Evolutionary conservation across 2,888 invertebrate genomes (phyloP).

Genomic region (Limulus polyphemus): DNA sequence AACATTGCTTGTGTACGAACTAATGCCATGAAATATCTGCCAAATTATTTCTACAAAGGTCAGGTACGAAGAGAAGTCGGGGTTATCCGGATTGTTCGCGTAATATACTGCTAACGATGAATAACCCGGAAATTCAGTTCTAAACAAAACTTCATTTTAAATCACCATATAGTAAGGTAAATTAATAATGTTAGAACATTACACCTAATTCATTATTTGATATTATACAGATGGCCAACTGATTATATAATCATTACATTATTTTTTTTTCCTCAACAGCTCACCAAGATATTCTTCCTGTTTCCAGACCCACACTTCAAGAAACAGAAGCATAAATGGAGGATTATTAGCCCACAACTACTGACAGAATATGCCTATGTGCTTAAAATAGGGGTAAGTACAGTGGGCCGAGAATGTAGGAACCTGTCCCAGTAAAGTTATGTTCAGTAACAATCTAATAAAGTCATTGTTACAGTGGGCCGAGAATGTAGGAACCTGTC

Average conservation of each 20-base stretch:
- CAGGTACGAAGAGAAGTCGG: conserved; percentile 48
- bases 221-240: background rate
- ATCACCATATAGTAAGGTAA: too few species aligned
- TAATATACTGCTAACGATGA: too few species aligned
- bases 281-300: conserved; percentile 93
- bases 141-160: too few species aligned
- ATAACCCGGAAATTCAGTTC: too few species aligned
- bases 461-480: conserved; percentile 23
- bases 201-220: too few species aligned
- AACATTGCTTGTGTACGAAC: conserved; percentile 91
- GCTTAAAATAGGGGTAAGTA: conserved; percentile 60
- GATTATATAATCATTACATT: conserved; percentile 2
- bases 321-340: conserved; percentile 96
- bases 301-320: conserved; percentile 99
- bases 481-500: too few species aligned
- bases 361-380: conserved; percentile 96
- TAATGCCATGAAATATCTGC: conserved; percentile 99
- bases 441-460: too few species aligned
- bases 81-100: too few species aligned
- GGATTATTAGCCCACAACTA: conserved; percentile 84
- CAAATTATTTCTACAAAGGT: conserved; percentile 88
- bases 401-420: background rate
- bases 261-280: conserved; percentile 44
- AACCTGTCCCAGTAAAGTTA: too few species aligned
- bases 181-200: too few species aligned